phyloP scores from a whole-genome alignment of 2,888 invertebrate genomes.

The Calephelis perditalis region DNA sequence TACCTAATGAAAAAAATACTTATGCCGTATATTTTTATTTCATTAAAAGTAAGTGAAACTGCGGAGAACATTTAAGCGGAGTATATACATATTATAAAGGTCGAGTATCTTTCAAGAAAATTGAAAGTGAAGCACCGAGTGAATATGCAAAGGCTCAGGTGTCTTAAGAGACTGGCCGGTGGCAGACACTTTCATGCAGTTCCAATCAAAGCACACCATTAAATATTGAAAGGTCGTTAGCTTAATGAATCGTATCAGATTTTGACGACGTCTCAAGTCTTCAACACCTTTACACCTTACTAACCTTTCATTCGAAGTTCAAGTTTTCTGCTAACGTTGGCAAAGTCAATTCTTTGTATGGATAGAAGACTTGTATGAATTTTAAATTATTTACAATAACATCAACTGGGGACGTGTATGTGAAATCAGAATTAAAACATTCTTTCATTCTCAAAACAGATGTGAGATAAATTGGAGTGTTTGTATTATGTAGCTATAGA shows the following conservation, averaged over 20 bases:
- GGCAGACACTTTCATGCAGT: conserved; percentile 54
- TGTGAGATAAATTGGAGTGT: too few relatives aligned
- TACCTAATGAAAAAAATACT: too few relatives aligned
- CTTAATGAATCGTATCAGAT: conserved; percentile 79
- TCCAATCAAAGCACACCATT: conserved; percentile 67
- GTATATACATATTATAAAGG: too few relatives aligned
- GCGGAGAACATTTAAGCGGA: too few relatives aligned
- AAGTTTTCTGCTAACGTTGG: conserved; percentile 38
- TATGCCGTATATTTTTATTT: too few relatives aligned
- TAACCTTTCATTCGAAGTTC: conserved; percentile 48
- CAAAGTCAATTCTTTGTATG: not conserved
- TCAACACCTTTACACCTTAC: conserved; percentile 55
- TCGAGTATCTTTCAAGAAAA: not conserved
- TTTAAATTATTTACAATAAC: too few relatives aligned
- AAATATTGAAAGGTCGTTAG: conserved; percentile 77
- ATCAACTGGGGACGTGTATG: too few relatives aligned
- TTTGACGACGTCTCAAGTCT: conserved; percentile 51
- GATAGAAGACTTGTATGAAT: not conserved
- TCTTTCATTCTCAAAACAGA: too few relatives aligned
- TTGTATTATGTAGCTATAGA: too few relatives aligned
- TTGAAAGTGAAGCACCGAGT: conserved; percentile 8
- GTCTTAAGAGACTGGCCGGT: conserved; percentile 11
- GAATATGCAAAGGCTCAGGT: conserved; percentile 8
- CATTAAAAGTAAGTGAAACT: too few relatives aligned
- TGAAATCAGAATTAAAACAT: too few relatives aligned